Percentiles rank a stretch among this genome's conserved stretches.
Conservation (phyloP, 2,797 vertebrate species). For the Muscicapa comitata region DNA sequence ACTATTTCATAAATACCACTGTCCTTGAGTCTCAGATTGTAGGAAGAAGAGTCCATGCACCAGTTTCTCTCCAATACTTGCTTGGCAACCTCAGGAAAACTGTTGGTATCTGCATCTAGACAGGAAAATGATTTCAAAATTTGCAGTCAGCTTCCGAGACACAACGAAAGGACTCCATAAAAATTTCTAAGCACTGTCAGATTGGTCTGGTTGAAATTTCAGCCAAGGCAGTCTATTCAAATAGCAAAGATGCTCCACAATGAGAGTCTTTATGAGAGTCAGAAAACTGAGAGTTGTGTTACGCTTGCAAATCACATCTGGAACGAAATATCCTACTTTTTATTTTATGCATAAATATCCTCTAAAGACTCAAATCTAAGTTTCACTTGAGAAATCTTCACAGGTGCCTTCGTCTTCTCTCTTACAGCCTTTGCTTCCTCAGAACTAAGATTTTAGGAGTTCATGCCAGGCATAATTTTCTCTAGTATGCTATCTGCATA, state of each 20-base stretch:
- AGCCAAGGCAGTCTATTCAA: neutral
- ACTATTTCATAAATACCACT: neutral
- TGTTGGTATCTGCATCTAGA: neutral
- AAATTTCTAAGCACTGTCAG: neutral
- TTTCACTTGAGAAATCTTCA: neutral
- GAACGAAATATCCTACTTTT: neutral
- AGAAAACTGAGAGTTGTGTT: neutral
- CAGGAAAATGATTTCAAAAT: neutral
- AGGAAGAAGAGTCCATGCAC: neutral
- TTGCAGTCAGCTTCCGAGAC: neutral
- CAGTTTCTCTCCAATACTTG: neutral
- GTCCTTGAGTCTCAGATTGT: rapidly evolving
- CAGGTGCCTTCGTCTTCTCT: neutral
- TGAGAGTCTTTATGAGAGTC: neutral
- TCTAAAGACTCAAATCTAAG: neutral
- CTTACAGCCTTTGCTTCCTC: neutral
- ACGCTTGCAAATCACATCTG: neutral
- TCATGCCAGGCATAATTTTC: neutral
- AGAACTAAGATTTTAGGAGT: neutral
- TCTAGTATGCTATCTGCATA: neutral
- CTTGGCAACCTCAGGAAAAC: neutral
- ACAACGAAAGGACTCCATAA: neutral
- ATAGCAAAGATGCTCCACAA: neutral
- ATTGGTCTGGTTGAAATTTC: neutral
- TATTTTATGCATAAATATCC: neutral